Conservation (phyloP, 2,888 invertebrate genomes). For the Catocala nupta region DNA sequence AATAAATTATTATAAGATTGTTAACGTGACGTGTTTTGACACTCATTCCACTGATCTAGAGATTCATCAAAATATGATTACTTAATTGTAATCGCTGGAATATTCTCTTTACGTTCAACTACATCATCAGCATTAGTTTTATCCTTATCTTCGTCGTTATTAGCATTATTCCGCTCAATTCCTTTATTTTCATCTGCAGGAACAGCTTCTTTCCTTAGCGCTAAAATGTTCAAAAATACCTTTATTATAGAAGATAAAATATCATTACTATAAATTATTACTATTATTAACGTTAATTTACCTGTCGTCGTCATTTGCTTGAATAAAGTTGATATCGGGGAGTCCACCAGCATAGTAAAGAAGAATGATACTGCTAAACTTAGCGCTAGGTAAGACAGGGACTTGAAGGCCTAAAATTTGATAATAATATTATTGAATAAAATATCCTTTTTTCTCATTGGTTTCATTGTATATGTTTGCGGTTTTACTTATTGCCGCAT, state of each 20-base stretch:
- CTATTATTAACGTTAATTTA: background rate
- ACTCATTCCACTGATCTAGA: background rate
- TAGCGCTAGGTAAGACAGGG: conserved; percentile 5
- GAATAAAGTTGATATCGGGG: background rate
- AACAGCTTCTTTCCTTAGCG: no score
- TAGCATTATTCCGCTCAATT: background rate
- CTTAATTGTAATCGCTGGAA: background rate
- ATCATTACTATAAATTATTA: background rate
- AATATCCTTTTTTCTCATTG: no score
- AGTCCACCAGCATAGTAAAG: background rate
- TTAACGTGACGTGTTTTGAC: background rate
- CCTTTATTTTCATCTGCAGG: background rate
- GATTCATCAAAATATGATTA: background rate
- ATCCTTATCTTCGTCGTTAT: background rate
- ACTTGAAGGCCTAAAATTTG: conserved; percentile 14
- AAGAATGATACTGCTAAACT: background rate
- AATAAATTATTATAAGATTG: background rate
- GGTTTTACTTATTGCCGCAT: no score
- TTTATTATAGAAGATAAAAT: no score
- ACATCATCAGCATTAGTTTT: background rate
- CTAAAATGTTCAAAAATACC: no score
- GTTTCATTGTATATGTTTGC: no score
- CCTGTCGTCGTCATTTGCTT: background rate
- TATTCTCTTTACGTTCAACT: background rate
- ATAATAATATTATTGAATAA: no score